Percentiles rank a stretch among this genome's conserved stretches.
Evolutionary conservation across 2,888 invertebrate species (phyloP).

Genomic region (Lasioglossum malachurum): DNA sequence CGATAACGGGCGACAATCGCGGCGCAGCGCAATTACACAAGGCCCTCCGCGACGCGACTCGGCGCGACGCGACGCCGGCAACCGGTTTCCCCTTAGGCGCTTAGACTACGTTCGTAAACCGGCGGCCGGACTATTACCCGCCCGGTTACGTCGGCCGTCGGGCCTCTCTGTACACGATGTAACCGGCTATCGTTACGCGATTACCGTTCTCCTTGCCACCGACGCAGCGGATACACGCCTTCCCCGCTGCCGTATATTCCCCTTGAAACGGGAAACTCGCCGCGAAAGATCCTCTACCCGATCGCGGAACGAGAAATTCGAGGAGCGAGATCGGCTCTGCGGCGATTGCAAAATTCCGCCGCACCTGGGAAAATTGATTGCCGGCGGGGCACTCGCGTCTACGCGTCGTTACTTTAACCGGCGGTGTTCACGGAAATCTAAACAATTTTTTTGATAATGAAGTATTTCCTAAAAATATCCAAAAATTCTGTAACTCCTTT

Average conservation of each 20-base stretch:
- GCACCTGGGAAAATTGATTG: not conserved
- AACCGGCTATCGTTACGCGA: constrained; percentile 19
- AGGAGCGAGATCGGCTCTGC: not conserved
- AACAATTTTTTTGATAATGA: not conserved
- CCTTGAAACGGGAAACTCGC: not conserved
- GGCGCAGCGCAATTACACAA: constrained; percentile 54
- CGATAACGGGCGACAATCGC: constrained; percentile 59
- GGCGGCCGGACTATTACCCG: constrained; percentile 51
- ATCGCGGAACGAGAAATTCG: not conserved
- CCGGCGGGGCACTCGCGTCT: not conserved
- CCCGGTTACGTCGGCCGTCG: constrained; percentile 38
- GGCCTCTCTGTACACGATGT: constrained; percentile 10
- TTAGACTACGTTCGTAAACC: constrained; percentile 34
- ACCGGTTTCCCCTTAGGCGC: constrained; percentile 38
- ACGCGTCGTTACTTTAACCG: not conserved
- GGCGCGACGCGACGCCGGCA: not conserved
- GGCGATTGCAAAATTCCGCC: not conserved
- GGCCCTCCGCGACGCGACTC: constrained; percentile 2
- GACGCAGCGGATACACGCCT: constrained; percentile 7
- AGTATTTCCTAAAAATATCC: not conserved
- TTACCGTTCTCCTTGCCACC: constrained; percentile 16
- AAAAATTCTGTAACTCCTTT: not conserved
- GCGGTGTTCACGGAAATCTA: not conserved
- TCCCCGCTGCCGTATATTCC: not conserved
- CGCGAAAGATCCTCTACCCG: not conserved